Evolutionary conservation across 2,797 vertebrate genomes (phyloP), one percentile per base, ranked within the genome.

Genomic region (Mormyrus hasselquistii): DNA sequence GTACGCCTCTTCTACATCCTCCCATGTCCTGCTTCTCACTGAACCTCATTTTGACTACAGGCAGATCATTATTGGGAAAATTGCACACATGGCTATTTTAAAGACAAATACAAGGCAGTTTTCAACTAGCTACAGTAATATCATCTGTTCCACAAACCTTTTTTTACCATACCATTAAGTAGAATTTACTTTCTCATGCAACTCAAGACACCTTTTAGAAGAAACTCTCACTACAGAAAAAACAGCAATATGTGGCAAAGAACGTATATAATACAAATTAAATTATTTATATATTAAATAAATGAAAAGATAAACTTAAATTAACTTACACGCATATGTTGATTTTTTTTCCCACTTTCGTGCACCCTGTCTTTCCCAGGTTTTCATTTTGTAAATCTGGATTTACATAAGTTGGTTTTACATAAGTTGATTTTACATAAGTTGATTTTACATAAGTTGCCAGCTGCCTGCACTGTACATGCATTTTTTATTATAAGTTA

Each of bases 1-100:
- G 98, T 98, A 95, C 57, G 97, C 34, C 38, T 55, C 38, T 62
- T 59, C n/a, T 47, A 86, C 57, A 14, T 22, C 8, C n/a, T 65
- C 22, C 34, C 10, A 47, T 41, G 44, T 83, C 79, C 25, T 73
- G 49, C 57, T 53, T 88, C 82, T 84, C 10, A 79, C 41, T 49
- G 25, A 82, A 87, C 25, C 34, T 76, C n/a, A 22, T 50, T 83
- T 50, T 14, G 34, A 69, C 25, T 3, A 14, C 3, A 14, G 62
- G 25, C 62, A 34, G 25, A 69, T 34, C 62, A 69, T 69, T 69
- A 29, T 12, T 12, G 62, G 62, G 3, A 69, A 12, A 34, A 34
- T 69, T 69, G 9, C 25, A 69, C 62, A 34, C 62, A 69, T 34
- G 9, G 62, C 62, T 29, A 4, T 69, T 12, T 34, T 14, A 69